phyloP scores from a whole-genome alignment of 2,113 vertebrate species.

The Montifringilla adamsi region DNA sequence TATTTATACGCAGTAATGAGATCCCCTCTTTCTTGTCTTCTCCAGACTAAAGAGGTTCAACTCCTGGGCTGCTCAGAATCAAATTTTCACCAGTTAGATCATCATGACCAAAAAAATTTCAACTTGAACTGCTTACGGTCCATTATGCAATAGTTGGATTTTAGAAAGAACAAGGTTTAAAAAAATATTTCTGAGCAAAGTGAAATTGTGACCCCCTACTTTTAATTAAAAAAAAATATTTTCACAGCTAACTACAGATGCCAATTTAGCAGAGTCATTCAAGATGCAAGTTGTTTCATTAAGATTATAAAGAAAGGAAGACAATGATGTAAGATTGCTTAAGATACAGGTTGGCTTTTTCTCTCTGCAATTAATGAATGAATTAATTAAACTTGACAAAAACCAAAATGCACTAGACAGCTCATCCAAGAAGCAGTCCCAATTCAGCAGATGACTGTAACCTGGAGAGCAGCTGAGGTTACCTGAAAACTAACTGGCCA shows the following conservation, averaged over 20 bases:
- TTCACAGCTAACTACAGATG: neutral
- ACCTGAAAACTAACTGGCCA: neutral
- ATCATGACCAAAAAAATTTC: neutral
- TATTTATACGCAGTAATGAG: neutral
- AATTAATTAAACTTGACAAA: conserved; percentile 37
- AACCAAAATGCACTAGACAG: neutral
- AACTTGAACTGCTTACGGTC: neutral
- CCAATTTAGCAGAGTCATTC: neutral
- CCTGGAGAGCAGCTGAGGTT: neutral
- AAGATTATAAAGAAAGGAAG: conserved; percentile 10
- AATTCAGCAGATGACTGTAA: neutral
- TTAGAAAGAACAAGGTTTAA: neutral
- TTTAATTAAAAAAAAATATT: neutral
- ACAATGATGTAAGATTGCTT: neutral
- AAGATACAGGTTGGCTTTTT: neutral
- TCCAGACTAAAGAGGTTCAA: neutral
- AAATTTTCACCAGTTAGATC: neutral
- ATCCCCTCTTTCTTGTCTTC: neutral
- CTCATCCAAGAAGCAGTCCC: neutral
- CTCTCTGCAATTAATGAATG: conserved; percentile 18
- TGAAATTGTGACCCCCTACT: neutral
- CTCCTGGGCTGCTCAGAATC: neutral
- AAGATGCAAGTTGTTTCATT: neutral
- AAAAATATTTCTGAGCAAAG: neutral
- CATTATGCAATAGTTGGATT: neutral